Evolutionary conservation across 2,113 vertebrate genomes (phyloP).

Genomic region (Corythoichthys haematopterus): DNA sequence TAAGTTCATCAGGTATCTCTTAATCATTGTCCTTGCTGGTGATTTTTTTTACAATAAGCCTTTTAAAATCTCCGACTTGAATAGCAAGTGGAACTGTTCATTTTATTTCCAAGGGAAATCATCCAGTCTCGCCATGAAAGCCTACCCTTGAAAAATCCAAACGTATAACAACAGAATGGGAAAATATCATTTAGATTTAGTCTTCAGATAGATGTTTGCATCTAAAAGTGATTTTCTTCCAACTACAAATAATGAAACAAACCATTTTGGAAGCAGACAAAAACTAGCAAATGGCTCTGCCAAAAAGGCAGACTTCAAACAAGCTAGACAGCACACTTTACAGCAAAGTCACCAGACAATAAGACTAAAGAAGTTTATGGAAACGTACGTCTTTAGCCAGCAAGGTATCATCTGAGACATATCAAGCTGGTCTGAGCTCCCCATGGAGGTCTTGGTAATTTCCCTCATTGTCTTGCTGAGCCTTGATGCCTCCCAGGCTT

Average conservation of each 20-base stretch:
- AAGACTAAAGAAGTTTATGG: constrained; percentile 23
- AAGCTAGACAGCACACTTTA: constrained; percentile 24
- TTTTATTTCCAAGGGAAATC: neutral
- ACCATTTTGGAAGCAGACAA: constrained; percentile 2
- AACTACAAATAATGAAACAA: neutral
- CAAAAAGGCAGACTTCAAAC: constrained; percentile 22
- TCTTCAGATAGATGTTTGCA: neutral
- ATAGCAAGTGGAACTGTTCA: neutral
- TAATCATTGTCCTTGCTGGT: neutral
- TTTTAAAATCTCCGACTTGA: neutral
- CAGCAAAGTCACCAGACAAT: constrained; percentile 23
- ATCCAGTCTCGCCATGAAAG: neutral
- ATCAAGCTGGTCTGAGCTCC: constrained; percentile 39
- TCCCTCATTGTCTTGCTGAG: too few species aligned
- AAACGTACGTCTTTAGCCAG: constrained; percentile 22
- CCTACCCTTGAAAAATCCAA: neutral
- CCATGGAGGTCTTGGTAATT: constrained; percentile 39
- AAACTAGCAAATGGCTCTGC: constrained; percentile 9
- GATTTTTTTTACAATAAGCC: neutral
- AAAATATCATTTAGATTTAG: neutral
- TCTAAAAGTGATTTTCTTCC: neutral
- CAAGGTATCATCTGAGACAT: constrained; percentile 34
- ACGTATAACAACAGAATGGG: neutral
- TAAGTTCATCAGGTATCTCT: neutral
- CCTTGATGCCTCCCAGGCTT: constrained; percentile 33